A percentile compares a stretch with the other conserved stretches of the same genome.
Conservation (phyloP, 2,888 invertebrate genomes). For the Monochamus alternatus region DNA sequence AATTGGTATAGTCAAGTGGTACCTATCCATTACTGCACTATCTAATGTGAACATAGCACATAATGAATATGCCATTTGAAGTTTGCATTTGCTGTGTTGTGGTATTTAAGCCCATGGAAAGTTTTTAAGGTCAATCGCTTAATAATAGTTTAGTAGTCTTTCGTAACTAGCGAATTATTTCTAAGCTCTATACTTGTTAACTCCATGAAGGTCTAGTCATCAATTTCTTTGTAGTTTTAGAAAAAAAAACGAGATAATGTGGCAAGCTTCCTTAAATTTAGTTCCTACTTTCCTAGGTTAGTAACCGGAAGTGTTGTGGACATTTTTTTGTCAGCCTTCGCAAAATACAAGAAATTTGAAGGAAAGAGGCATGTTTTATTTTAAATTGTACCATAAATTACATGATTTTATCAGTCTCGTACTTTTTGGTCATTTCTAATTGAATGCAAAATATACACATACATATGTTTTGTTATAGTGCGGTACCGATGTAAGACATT, state of each 20-base stretch:
- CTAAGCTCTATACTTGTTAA: neutral
- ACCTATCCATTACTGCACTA: neutral
- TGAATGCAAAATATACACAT: too few relatives aligned
- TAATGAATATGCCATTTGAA: neutral
- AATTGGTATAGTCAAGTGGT: neutral
- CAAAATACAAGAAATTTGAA: neutral
- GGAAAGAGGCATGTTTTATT: neutral
- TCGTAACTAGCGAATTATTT: conserved; percentile 4
- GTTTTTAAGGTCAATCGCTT: conserved; percentile 23
- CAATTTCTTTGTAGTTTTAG: conserved; percentile 2
- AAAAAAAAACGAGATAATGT: neutral
- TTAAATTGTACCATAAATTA: too few relatives aligned
- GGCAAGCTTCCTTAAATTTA: conserved; percentile 10
- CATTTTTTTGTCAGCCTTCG: conserved; percentile 13
- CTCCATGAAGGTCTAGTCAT: conserved; percentile 12
- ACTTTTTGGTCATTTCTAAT: too few relatives aligned
- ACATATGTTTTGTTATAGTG: too few relatives aligned
- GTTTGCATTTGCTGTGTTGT: conserved; percentile 14
- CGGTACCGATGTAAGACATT: too few relatives aligned
- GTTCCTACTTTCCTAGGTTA: conserved; percentile 17
- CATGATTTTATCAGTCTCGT: too few relatives aligned
- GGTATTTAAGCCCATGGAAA: conserved; percentile 14
- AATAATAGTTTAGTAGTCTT: conserved; percentile 5
- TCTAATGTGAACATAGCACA: neutral
- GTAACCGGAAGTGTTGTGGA: neutral